These are phyloP conservation scores for Picus viridis DNA, from an alignment of 2,797 vertebrate genomes.

Conservation along the genomic window DNA sequence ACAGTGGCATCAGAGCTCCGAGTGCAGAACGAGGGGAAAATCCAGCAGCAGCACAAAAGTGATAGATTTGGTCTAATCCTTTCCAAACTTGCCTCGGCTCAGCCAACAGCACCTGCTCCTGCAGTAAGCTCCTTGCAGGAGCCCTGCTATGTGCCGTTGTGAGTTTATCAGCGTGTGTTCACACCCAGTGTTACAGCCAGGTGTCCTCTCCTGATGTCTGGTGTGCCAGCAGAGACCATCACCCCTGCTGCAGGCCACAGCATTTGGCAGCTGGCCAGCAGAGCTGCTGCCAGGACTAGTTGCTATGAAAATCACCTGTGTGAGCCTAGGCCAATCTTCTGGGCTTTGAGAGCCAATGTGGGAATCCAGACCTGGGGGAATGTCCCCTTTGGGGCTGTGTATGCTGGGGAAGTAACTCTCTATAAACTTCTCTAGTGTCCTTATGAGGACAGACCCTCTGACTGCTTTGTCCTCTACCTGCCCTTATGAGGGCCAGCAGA, in stretches of 20 bases:
- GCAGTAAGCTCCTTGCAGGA: accelerated
- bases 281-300: background rate
- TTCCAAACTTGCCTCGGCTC: background rate
- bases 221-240: background rate
- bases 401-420: background rate
- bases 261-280: background rate
- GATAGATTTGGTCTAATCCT: background rate
- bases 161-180: background rate
- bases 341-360: background rate
- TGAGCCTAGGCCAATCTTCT: background rate
- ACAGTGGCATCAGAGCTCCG: background rate
- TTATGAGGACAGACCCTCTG: background rate
- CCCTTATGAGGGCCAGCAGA: background rate
- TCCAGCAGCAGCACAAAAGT: background rate
- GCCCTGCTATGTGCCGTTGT: accelerated
- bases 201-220: background rate
- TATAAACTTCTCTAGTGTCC: background rate
- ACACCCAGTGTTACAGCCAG: background rate
- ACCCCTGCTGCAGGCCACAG: background rate
- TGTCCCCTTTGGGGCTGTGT: background rate
- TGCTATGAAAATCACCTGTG: background rate
- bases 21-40: background rate
- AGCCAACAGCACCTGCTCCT: background rate
- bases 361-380: background rate
- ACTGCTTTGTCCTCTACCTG: background rate